Conservation (phyloP, 2,113 vertebrate genomes). For the Orcinus orca region DNA sequence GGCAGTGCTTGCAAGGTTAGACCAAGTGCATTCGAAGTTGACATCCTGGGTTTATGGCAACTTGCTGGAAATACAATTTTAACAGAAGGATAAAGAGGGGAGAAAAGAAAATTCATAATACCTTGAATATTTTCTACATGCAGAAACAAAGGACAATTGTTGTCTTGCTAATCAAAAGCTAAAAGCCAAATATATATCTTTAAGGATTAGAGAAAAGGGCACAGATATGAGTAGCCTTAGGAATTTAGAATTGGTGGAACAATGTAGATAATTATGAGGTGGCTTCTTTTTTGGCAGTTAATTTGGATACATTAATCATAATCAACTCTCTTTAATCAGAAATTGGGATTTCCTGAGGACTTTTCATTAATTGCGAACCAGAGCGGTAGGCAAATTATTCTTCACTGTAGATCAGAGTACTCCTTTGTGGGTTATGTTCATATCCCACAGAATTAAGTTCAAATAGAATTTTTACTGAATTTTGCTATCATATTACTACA, state of each 20-base stretch:
- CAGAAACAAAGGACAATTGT: neutral
- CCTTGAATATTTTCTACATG: neutral
- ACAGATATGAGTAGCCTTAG: constrained; percentile 27
- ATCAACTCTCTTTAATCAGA: constrained; percentile 75
- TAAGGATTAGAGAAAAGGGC: neutral
- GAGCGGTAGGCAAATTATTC: constrained; percentile 60
- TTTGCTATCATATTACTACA: constrained; percentile 59
- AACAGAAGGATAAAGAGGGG: neutral
- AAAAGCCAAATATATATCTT: constrained; percentile 23
- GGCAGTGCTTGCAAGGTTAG: neutral
- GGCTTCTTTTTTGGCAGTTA: constrained; percentile 53
- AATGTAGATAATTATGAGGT: constrained; percentile 43
- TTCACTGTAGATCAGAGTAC: constrained; percentile 55
- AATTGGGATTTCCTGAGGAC: constrained; percentile 73
- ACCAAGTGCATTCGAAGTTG: neutral
- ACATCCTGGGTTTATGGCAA: neutral
- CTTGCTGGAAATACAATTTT: neutral
- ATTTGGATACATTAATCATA: constrained; percentile 71
- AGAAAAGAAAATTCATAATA: neutral
- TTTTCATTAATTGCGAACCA: constrained; percentile 69
- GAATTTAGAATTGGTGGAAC: constrained; percentile 44
- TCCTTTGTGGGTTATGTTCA: constrained; percentile 57
- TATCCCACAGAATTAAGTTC: constrained; percentile 68
- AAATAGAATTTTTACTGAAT: constrained; percentile 73
- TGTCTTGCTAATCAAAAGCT: constrained; percentile 18